A percentile compares a stretch with the other conserved stretches of the same genome.
These are phyloP conservation scores for Drosophila paramelanica DNA, from an alignment of 2,888 invertebrate species.

Conservation along the genomic window DNA sequence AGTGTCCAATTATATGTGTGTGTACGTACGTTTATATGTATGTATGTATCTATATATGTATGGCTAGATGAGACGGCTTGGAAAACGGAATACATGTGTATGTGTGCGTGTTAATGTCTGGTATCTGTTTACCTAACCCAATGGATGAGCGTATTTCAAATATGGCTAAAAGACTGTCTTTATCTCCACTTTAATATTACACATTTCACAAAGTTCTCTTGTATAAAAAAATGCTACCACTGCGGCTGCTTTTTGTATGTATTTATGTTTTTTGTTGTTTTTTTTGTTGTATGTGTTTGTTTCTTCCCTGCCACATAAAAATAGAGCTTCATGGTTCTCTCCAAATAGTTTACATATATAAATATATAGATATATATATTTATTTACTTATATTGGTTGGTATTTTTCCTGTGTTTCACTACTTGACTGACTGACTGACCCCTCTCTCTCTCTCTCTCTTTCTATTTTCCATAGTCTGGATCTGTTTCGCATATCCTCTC, in stretches of 20 bases:
- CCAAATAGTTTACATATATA: slow-evolving; percentile 78
- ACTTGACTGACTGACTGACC: slow-evolving; percentile 39
- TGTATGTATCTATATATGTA: slow-evolving; percentile 51
- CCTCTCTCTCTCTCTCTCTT: slow-evolving; percentile 18
- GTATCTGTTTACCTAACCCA: slow-evolving; percentile 33
- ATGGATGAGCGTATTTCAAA: slow-evolving; percentile 52
- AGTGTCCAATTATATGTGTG: slow-evolving; percentile 41
- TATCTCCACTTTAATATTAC: slow-evolving; percentile 44
- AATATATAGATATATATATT: slow-evolving; percentile 63
- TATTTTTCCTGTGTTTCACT: slow-evolving; percentile 58
- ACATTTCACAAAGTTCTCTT: slow-evolving; percentile 45
- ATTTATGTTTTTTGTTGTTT: slow-evolving; percentile 19
- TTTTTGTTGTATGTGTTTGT: slow-evolving; percentile 26
- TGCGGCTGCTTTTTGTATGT: slow-evolving; percentile 27
- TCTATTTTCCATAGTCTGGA: slow-evolving; percentile 17
- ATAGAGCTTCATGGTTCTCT: slow-evolving; percentile 71
- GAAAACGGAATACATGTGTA: slow-evolving; percentile 47
- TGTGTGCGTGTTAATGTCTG: slow-evolving; percentile 38
- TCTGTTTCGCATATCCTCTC: slow-evolving; percentile 38
- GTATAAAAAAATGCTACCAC: slow-evolving; percentile 54
- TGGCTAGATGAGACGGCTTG: slow-evolving; percentile 65
- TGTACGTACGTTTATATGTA: slow-evolving; percentile 31
- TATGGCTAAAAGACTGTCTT: slow-evolving; percentile 54
- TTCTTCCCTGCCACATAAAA: slow-evolving; percentile 67
- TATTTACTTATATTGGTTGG: slow-evolving; percentile 62